These are phyloP conservation scores for Drosophila falleni DNA, from an alignment of 2,888 invertebrate genomes.

Conservation along the genomic window DNA sequence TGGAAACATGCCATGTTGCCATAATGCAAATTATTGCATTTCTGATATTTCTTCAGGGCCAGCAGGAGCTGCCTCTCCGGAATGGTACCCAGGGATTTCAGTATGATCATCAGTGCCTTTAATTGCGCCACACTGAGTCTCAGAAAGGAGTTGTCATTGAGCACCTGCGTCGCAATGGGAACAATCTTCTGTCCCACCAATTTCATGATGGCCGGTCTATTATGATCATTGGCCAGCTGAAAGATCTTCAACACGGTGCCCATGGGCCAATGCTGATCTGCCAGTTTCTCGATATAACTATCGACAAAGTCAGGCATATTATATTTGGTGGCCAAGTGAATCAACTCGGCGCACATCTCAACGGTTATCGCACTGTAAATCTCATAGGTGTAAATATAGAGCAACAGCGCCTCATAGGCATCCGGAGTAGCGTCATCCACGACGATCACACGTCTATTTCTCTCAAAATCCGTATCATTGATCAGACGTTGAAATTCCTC, in stretches of 20 bases:
- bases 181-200: constrained; percentile 56
- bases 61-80: constrained; percentile 35
- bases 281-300: constrained; percentile 49
- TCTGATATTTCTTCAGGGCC: constrained; percentile 55
- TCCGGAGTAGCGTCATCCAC: constrained; percentile 61
- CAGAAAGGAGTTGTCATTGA: constrained; percentile 49
- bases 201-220: constrained; percentile 39
- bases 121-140: constrained; percentile 45
- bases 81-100: constrained; percentile 29
- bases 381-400: constrained; percentile 69
- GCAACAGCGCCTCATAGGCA: constrained; percentile 59
- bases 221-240: constrained; percentile 57
- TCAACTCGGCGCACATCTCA: constrained; percentile 52
- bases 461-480: constrained; percentile 31
- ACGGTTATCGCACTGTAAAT: constrained; percentile 48
- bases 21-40: constrained; percentile 50
- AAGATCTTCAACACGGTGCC: constrained; percentile 56
- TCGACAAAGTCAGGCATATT: constrained; percentile 61
- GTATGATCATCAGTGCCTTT: constrained; percentile 50
- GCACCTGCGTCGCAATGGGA: constrained; percentile 42
- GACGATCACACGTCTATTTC: constrained; percentile 25
- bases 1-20: constrained; percentile 52
- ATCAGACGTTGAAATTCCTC: constrained; percentile 59
- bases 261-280: constrained; percentile 53
- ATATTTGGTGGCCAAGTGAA: constrained; percentile 57